Evolutionary conservation across 2,113 vertebrate genomes (phyloP).

Genomic region (Strix aluco): DNA sequence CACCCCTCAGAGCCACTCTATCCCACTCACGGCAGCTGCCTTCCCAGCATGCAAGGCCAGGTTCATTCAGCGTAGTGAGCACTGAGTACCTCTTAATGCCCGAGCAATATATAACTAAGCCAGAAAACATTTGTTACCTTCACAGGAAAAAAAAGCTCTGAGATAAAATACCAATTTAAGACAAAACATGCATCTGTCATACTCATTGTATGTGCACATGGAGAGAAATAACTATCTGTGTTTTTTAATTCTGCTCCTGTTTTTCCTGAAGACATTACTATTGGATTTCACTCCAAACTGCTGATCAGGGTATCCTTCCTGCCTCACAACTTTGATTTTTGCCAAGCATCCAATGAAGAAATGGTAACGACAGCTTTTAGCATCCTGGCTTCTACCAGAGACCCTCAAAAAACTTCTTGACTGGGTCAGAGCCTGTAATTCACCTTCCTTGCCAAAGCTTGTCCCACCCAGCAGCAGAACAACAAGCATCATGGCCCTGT

Average conservation of each 20-base stretch:
- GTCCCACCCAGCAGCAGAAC: background rate
- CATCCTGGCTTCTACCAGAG: background rate
- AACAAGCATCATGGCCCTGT: accelerated
- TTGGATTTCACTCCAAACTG: background rate
- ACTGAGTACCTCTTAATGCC: background rate
- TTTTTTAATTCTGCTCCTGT: background rate
- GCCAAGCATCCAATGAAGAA: background rate
- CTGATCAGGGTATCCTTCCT: background rate
- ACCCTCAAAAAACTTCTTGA: background rate
- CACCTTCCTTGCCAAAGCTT: background rate
- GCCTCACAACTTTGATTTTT: background rate
- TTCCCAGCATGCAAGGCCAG: background rate
- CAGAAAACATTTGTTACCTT: background rate
- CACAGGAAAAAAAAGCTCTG: background rate
- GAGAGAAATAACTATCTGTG: background rate
- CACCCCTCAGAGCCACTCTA: background rate
- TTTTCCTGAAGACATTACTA: background rate
- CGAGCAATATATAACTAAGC: background rate
- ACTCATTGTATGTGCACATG: background rate
- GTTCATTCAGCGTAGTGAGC: background rate
- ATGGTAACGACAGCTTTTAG: background rate
- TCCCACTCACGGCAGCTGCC: background rate
- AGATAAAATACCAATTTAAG: background rate
- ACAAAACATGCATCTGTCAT: background rate
- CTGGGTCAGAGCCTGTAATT: background rate